These are phyloP conservation scores for Trichonephila clavipes DNA, from an alignment of 1,140 invertebrate species.

Conservation along the genomic window DNA sequence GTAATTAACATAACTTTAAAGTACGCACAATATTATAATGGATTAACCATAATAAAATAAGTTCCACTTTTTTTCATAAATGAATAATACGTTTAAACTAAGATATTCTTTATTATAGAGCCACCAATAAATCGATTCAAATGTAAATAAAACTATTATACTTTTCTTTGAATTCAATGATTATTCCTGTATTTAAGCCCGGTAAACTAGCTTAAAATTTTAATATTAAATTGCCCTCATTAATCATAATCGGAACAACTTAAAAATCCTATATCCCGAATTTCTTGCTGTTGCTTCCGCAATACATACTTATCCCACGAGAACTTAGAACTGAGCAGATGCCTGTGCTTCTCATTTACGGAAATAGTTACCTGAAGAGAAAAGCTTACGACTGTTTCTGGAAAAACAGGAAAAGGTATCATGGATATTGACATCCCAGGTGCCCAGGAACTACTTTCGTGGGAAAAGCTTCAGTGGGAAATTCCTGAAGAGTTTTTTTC, in stretches of 20 bases:
- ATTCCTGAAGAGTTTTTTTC: constrained; percentile 44
- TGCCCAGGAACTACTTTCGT: constrained; percentile 26
- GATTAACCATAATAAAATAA: too few species aligned
- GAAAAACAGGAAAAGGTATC: constrained; percentile 71
- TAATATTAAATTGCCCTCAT: too few species aligned
- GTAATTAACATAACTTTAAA: too few species aligned
- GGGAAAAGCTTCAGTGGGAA: constrained; percentile 6
- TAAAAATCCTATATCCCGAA: neutral
- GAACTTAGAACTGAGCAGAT: constrained; percentile 26
- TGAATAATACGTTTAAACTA: too few species aligned
- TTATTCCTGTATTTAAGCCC: neutral
- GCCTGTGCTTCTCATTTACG: neutral
- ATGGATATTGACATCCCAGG: constrained; percentile 62
- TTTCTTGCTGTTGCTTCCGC: neutral
- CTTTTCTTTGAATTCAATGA: neutral
- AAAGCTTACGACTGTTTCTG: constrained; percentile 2
- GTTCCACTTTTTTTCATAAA: too few species aligned
- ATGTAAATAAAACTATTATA: neutral
- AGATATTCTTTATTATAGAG: too few species aligned
- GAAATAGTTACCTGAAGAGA: neutral
- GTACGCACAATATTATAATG: too few species aligned
- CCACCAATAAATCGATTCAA: too few species aligned
- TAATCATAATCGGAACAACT: too few species aligned
- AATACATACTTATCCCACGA: constrained; percentile 21
- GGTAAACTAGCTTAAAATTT: neutral